Evolutionary conservation across 2,113 vertebrate species (phyloP).

Genomic region (Acrocephalus arundinaceus): DNA sequence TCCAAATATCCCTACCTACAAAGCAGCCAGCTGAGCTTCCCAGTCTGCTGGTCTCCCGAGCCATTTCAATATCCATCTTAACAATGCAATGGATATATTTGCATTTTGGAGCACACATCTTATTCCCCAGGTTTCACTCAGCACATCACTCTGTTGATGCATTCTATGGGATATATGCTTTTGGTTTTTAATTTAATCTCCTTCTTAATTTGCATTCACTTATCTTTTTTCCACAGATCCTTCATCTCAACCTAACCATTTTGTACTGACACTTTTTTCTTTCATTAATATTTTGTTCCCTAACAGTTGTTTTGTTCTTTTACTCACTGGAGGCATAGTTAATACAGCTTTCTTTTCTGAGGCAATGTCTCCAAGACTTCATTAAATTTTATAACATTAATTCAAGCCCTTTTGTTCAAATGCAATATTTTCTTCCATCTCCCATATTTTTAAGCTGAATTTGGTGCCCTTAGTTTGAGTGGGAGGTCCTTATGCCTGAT

Average conservation of each 20-base stretch:
- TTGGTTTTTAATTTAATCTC: conserved; percentile 47
- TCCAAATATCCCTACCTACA: neutral
- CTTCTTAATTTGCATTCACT: conserved; percentile 53
- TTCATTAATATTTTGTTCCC: conserved; percentile 49
- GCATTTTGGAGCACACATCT: conserved; percentile 38
- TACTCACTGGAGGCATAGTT: conserved; percentile 28
- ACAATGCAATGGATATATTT: conserved; percentile 21
- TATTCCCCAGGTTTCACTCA: conserved; percentile 43
- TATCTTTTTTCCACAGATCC: conserved; percentile 50
- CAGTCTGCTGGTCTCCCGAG: conserved; percentile 14
- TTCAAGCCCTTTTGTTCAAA: neutral
- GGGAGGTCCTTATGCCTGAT: neutral
- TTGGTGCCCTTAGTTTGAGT: neutral
- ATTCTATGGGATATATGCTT: conserved; percentile 27
- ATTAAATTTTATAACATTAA: conserved; percentile 29
- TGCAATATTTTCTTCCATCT: neutral
- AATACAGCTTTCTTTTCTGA: conserved; percentile 14
- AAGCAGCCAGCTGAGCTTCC: conserved; percentile 16
- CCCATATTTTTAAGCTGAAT: neutral
- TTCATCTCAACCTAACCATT: conserved; percentile 35
- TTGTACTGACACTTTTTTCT: conserved; percentile 26
- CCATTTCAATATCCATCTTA: conserved; percentile 19
- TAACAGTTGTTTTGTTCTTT: conserved; percentile 49
- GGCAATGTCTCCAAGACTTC: conserved; percentile 15
- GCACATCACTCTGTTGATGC: conserved; percentile 14